These are phyloP conservation scores for Scaptomyza pallida DNA, from an alignment of 1,140 invertebrate species.

Conservation along the genomic window DNA sequence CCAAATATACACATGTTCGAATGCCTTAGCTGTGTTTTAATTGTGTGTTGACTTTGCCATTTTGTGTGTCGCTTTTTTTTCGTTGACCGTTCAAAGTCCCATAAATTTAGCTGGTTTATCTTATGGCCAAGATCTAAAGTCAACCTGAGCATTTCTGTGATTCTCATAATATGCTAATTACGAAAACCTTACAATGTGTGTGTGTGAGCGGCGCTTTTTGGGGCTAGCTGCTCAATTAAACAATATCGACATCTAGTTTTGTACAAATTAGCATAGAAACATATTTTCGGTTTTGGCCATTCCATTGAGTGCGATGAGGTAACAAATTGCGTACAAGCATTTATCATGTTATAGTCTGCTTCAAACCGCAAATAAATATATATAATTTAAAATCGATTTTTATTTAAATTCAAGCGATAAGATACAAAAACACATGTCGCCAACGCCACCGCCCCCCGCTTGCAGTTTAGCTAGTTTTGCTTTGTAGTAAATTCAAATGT, in stretches of 20 bases:
- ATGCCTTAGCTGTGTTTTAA: constrained; percentile 55
- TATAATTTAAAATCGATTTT: constrained; percentile 61
- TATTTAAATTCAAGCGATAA: constrained; percentile 71
- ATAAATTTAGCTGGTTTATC: constrained; percentile 76
- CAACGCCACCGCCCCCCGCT: constrained; percentile 2
- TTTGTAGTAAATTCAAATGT: constrained; percentile 48
- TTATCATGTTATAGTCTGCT: constrained; percentile 80
- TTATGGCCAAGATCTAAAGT: constrained; percentile 51
- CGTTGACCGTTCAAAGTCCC: constrained; percentile 55
- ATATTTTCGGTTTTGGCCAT: constrained; percentile 45
- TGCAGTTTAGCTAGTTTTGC: constrained; percentile 35
- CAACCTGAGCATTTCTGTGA: constrained; percentile 63
- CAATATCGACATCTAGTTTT: constrained; percentile 82
- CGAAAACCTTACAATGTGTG: no score
- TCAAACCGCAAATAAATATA: constrained; percentile 40
- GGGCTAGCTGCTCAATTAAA: constrained; percentile 67
- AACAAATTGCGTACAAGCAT: constrained; percentile 82
- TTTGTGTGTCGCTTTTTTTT: constrained; percentile 66
- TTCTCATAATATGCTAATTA: constrained; percentile 83
- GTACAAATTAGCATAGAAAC: constrained; percentile 72
- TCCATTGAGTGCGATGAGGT: constrained; percentile 65
- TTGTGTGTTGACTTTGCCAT: constrained; percentile 79
- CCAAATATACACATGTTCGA: neutral
- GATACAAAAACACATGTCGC: neutral
- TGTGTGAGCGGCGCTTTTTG: constrained; percentile 34